Conservation (phyloP, 1,140 invertebrate genomes). For the Lucilia sericata region DNA sequence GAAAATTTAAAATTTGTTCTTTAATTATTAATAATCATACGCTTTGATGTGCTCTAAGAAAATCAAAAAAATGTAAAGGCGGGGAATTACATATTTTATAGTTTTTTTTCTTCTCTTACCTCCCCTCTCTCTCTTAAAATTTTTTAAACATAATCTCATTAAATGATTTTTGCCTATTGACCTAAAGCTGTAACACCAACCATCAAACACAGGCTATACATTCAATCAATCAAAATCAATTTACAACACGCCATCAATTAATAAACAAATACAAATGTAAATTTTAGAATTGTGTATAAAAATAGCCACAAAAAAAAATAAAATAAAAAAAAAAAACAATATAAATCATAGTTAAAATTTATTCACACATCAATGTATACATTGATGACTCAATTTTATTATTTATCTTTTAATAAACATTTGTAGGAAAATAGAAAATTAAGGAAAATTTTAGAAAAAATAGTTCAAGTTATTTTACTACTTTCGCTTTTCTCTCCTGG, state of each 20-base stretch:
- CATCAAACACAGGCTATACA: neutral
- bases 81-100: neutral
- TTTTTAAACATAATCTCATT: slow-evolving; percentile 33
- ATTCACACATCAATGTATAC: neutral
- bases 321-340: neutral
- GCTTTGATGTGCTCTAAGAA: neutral
- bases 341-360: slow-evolving; percentile 16
- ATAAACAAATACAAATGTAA: slow-evolving; percentile 25
- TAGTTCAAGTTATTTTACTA: neutral
- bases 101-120: neutral
- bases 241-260: slow-evolving; percentile 44
- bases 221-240: slow-evolving; percentile 43
- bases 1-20: neutral
- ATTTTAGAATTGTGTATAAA: neutral
- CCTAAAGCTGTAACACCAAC: slow-evolving; percentile 32
- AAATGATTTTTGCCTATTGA: slow-evolving; percentile 41
- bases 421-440: neutral
- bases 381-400: neutral
- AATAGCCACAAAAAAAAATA: neutral
- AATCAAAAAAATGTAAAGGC: neutral
- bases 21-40: slow-evolving; percentile 37
- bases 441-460: neutral
- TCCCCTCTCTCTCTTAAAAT: neutral
- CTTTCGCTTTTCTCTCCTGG: neutral
- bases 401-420: neutral